Evolutionary conservation across 2,888 invertebrate genomes (phyloP), one percentile per base, ranked within the genome.

Genomic region (Timema cristinae): DNA sequence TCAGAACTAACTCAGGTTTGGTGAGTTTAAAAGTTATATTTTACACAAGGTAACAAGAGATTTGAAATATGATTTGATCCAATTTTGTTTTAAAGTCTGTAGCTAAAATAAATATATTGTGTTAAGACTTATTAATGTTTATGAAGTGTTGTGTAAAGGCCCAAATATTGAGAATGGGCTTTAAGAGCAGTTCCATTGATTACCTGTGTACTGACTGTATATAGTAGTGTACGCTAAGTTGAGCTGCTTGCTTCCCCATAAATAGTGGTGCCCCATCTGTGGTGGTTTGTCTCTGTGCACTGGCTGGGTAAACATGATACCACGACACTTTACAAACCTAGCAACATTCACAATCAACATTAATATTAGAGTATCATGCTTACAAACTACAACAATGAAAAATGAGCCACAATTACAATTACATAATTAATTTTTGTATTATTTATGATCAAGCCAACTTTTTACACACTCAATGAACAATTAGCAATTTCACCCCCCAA

Each of bases 241-340:
- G 75, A 98, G 85, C 76, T 95, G 95, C 82, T 97, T 98, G 76
- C 95, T 95, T 66, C 98, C 98, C 97, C 97, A 98, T 61, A 96
- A 84, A 80, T 97, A 93, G 74, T 96, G 94, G 80, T 94, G 94
- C 0, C 94, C 93, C 86, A 93, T 93, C 81, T 94, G 93, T n/a
- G 95, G 95, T 0, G 95, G 91, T 79, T 94, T 92, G 81, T 98
- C 98, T 48, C 98, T 86, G 75, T 93, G 91, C 11, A 95, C 92
- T 13, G 91, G 89, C 76, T 92, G 91, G 0, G 92, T 90, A 82
- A 97, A 96, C 77, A 91, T 90, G 49, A 97, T 88, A 78, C 93
- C 92, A 77, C 92, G 90, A 77, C 93, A 93, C 80, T 94, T 94
- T 50, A 97, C 95, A 84, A 97, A 97, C 77, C 96, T 94, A 78